Evolutionary conservation across 2,113 vertebrate species (phyloP).

Genomic region (Parus major): DNA sequence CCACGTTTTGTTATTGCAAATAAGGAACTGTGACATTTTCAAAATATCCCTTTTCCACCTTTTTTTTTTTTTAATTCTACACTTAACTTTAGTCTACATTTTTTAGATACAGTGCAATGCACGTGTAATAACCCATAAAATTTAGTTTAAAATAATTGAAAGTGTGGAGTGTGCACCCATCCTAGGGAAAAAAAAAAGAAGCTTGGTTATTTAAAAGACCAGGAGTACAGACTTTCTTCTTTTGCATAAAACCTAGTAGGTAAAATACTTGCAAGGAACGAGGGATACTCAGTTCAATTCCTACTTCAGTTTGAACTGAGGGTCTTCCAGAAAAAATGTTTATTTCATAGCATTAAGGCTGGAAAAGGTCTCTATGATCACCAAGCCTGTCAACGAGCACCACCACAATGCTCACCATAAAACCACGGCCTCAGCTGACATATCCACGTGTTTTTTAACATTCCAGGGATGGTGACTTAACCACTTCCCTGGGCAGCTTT

Average conservation of each 20-base stretch:
- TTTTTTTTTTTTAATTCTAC: neutral
- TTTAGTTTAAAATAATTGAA: neutral
- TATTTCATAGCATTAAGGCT: neutral
- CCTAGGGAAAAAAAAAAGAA: neutral
- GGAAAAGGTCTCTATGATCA: neutral
- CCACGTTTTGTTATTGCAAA: neutral
- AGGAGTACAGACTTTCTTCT: neutral
- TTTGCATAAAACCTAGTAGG: neutral
- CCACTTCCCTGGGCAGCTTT: neutral
- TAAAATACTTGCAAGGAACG: neutral
- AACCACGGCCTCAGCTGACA: neutral
- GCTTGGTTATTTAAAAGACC: neutral
- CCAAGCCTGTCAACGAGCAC: rapidly evolving
- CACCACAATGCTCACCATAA: neutral
- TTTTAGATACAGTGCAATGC: neutral
- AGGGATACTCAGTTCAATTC: neutral
- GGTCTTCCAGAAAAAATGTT: neutral
- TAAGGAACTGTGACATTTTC: neutral
- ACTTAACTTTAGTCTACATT: neutral
- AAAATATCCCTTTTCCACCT: neutral
- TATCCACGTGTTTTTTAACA: neutral
- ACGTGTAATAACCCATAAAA: neutral
- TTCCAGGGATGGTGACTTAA: neutral
- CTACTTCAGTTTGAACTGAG: neutral
- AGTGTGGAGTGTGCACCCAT: neutral